Base-by-base conservation (phyloP, 2,797 vertebrate species). In the Epinephelus coioides region DNA sequence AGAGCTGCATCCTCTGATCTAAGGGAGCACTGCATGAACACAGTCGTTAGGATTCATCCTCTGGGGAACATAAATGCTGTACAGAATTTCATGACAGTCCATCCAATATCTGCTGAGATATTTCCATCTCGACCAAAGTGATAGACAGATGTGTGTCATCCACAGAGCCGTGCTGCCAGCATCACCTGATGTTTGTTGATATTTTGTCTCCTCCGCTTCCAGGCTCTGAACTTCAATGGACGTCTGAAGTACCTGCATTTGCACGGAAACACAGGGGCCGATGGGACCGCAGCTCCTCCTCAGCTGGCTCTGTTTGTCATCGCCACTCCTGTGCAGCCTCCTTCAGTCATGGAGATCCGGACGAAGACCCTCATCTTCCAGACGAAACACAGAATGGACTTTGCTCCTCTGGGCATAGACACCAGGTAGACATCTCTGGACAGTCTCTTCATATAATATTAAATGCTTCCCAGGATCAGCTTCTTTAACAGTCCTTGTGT, bases 321-420 rank as follows among this genome's bases (percentile, higher is more conserved):
- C 57, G 94, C 94, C 71, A 92, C 90, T 0, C 94, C 94, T 0
- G 27, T 94, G 59, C 92, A 92, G 81, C 79, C 90, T 0, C 91
- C 83, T 0, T 83, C 94, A 9, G 88, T 95, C 72, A 88, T 94
- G 84, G 92, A 94, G 87, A 83, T 95, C 74, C 83, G 75, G 64
- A 92, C 89, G 6, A 93, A 91, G 89, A 94, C 86, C 53, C 72
- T 92, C 72, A 89, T 95, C 80, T 95, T 95, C 83, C 91, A 94
- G 74, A 91, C 93, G 0, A 95, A 95, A 89, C 95, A 95, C 89
- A 90, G 90, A 40, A 90, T 95, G 80, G 94, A 95, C 84, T 95
- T 95, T 68, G 92, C 92, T 14, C 94, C 94, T 2, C 0, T 92
- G 87, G 88, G 91, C 0, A 91, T 94, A 0, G 94, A 95, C 84